A percentile compares a stretch with the other conserved stretches of the same genome.
Conservation (phyloP, 2,113 vertebrate genomes). For the Excalfactoria chinensis region DNA sequence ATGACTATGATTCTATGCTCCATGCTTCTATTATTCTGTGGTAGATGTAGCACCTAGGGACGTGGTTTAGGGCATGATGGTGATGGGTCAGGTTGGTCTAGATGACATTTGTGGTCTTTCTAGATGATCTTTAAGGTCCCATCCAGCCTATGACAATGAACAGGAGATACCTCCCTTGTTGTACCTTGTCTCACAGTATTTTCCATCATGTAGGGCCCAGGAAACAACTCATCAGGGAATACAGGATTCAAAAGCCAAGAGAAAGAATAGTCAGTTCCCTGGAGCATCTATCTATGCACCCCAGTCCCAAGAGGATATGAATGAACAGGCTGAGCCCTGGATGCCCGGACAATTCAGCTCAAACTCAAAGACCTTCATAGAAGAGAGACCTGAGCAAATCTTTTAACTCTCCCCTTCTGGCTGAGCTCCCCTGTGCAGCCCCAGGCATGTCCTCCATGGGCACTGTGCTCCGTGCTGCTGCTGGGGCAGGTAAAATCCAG, state of each 20-base stretch:
- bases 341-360: background rate
- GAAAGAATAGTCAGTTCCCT: background rate
- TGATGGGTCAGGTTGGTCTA: no score
- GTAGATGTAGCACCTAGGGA: no score
- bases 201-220: accelerated
- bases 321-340: accelerated
- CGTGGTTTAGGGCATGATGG: no score
- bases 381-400: background rate
- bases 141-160: no score
- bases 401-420: background rate
- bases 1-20: no score
- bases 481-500: background rate
- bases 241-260: background rate
- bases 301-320: background rate
- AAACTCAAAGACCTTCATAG: background rate
- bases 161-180: background rate
- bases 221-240: background rate
- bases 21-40: no score
- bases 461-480: background rate
- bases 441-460: accelerated
- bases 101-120: no score
- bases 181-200: background rate
- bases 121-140: no score
- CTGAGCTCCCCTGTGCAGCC: background rate
- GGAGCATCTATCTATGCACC: accelerated